These are phyloP conservation scores for Eupeodes corollae DNA, from an alignment of 1,140 invertebrate species.

Conservation along the genomic window DNA sequence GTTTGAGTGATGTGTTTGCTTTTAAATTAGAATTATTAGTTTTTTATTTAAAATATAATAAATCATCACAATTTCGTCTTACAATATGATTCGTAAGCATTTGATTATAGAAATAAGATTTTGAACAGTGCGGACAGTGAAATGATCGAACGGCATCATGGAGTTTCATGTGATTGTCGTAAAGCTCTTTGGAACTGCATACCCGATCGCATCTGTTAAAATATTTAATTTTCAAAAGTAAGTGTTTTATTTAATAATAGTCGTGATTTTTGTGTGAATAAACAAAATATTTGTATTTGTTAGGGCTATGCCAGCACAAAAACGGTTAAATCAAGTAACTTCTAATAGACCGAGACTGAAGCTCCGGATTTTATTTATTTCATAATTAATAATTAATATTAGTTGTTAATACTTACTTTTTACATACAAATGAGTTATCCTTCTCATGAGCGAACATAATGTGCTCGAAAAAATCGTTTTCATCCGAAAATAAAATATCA, in stretches of 20 bases:
- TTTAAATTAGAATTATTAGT: constrained; percentile 2
- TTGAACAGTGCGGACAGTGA: constrained; percentile 16
- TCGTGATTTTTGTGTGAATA: too few species aligned
- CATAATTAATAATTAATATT: not conserved
- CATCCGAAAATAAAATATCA: constrained; percentile 16
- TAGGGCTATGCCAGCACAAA: too few species aligned
- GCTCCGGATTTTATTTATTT: not conserved
- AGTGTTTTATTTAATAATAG: too few species aligned
- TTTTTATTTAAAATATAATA: not conserved
- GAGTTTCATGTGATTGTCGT: constrained; percentile 13
- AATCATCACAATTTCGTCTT: not conserved
- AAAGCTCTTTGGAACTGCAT: constrained; percentile 18
- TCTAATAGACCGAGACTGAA: too few species aligned
- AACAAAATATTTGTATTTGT: too few species aligned
- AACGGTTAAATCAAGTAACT: too few species aligned
- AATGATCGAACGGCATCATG: constrained; percentile 17
- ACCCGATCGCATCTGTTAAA: constrained; percentile 24
- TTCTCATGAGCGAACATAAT: constrained; percentile 26
- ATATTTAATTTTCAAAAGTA: not conserved
- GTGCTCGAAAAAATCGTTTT: constrained; percentile 28
- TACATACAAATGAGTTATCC: constrained; percentile 19
- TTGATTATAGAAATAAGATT: constrained; percentile 17
- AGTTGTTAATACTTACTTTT: constrained; percentile 11
- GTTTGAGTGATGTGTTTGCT: constrained; percentile 21
- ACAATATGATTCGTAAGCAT: constrained; percentile 22